These are phyloP conservation scores for Ondatra zibethicus DNA, from an alignment of 2,113 vertebrate genomes.

Conservation along the genomic window DNA sequence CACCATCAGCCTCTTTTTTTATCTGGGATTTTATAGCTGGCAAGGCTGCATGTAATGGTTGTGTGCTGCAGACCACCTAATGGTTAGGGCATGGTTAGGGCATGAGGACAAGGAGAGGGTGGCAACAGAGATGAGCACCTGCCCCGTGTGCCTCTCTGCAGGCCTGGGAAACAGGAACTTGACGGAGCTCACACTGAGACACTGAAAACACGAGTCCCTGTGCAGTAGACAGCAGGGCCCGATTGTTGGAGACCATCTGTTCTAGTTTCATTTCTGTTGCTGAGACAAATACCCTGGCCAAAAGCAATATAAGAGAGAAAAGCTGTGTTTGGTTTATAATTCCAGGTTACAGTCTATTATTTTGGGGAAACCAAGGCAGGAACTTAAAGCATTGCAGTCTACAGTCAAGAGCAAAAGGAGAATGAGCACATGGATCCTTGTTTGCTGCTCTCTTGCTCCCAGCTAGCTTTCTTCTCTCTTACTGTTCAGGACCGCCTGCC, in stretches of 20 bases:
- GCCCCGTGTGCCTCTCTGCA: not conserved
- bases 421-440: not conserved
- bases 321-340: not conserved
- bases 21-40: not conserved
- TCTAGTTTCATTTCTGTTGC: not conserved
- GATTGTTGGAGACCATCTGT: not conserved
- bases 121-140: not conserved
- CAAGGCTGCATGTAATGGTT: not conserved
- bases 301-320: not conserved
- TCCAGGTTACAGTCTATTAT: not conserved
- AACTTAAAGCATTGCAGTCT: not conserved
- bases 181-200: not conserved
- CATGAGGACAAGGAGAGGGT: not conserved
- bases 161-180: not conserved
- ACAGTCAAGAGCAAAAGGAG: not conserved
- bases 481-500: not conserved
- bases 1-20: not conserved
- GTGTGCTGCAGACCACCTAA: not conserved
- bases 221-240: not conserved
- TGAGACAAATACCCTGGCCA: not conserved
- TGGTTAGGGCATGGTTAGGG: rapidly evolving
- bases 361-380: not conserved
- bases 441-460: not conserved
- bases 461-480: not conserved
- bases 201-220: no score